These are phyloP conservation scores for Amphiduros pacificus DNA, from an alignment of 2,888 invertebrate species.

Conservation along the genomic window DNA sequence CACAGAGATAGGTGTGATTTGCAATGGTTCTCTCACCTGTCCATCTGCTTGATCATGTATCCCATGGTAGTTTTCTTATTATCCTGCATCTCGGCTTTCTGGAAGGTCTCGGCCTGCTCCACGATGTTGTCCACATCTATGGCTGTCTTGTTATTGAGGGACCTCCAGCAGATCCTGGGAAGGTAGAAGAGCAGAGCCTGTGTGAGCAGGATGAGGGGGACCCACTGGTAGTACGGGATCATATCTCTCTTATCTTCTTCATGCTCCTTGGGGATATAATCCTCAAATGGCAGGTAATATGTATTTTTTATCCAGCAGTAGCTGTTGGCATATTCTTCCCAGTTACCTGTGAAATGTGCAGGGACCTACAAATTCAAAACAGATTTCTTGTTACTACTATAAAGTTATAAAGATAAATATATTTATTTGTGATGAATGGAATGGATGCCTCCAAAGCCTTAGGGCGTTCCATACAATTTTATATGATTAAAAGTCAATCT, in stretches of 20 bases:
- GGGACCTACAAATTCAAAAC: too few relatives aligned
- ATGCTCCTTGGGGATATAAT: constrained; percentile 36
- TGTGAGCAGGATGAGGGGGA: constrained; percentile 34
- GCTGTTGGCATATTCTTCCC: constrained; percentile 35
- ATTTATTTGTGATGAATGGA: too few relatives aligned
- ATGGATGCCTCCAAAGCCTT: too few relatives aligned
- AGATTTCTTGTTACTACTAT: too few relatives aligned
- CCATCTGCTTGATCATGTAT: constrained; percentile 35
- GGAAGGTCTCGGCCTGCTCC: constrained; percentile 36
- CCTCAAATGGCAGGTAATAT: constrained; percentile 36
- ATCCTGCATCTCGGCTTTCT: constrained; percentile 30
- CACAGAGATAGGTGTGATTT: too few relatives aligned
- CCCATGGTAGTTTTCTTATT: constrained; percentile 28
- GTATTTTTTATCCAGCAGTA: constrained; percentile 41
- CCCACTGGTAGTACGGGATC: constrained; percentile 40
- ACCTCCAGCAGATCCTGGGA: constrained; percentile 29
- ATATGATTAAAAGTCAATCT: too few relatives aligned
- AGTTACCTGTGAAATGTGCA: constrained; percentile 33
- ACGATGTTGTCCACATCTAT: constrained; percentile 37
- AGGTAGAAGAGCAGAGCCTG: constrained; percentile 33
- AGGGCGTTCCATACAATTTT: too few relatives aligned
- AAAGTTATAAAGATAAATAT: too few relatives aligned
- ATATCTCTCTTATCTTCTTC: constrained; percentile 33
- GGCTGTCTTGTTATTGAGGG: constrained; percentile 30
- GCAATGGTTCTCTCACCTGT: too few relatives aligned